Evolutionary conservation across 1,140 invertebrate species (phyloP).

Genomic region (Drosophila nikananu): DNA sequence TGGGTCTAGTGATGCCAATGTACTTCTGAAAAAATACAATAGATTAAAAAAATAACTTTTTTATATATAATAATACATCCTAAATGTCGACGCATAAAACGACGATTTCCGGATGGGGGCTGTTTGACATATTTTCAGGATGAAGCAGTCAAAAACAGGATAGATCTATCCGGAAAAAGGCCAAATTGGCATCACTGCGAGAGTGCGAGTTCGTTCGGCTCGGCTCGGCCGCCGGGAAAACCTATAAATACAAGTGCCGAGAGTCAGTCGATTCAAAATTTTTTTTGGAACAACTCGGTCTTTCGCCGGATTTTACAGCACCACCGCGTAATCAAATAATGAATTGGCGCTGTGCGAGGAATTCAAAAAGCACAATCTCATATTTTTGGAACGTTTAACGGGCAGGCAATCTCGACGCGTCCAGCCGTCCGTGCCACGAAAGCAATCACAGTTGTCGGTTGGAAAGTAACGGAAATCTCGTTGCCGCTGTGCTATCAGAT

Average conservation of each 20-base stretch:
- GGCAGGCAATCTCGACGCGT: slow-evolving; percentile 5
- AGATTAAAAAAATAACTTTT: too few relatives aligned
- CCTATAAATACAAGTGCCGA: neutral
- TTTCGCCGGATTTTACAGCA: neutral
- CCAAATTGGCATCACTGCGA: too few relatives aligned
- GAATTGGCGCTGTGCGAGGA: slow-evolving; percentile 23
- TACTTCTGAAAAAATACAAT: too few relatives aligned
- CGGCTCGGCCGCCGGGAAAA: neutral
- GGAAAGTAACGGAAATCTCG: slow-evolving; percentile 40
- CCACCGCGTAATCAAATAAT: slow-evolving; percentile 8
- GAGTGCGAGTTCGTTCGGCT: neutral
- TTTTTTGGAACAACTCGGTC: neutral
- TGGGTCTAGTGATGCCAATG: too few relatives aligned
- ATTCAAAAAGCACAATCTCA: slow-evolving; percentile 13
- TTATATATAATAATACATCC: too few relatives aligned
- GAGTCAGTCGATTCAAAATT: neutral
- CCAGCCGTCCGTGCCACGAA: slow-evolving; percentile 4
- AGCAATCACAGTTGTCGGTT: slow-evolving; percentile 30
- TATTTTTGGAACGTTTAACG: slow-evolving; percentile 11
- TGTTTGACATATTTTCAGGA: too few relatives aligned
- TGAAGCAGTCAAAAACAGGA: too few relatives aligned
- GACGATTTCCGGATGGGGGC: too few relatives aligned
- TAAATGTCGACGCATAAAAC: too few relatives aligned
- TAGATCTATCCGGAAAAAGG: too few relatives aligned
- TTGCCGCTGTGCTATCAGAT: slow-evolving; percentile 23